Conservation (phyloP, 2,888 invertebrate genomes). For the Sesia bembeciformis region DNA sequence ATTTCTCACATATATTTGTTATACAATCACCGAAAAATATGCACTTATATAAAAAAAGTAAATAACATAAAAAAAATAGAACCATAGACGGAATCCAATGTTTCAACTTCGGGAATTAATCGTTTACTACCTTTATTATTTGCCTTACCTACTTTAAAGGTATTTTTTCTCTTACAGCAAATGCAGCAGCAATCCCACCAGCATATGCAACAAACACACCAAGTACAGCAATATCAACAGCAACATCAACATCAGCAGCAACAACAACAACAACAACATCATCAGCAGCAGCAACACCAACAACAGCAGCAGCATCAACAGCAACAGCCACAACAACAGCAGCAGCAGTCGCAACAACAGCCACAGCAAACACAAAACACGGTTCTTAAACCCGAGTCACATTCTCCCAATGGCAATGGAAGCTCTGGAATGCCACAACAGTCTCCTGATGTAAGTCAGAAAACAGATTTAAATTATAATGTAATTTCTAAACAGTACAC, state of each 20-base stretch:
- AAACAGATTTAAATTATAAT: neutral
- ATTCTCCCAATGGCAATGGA: constrained; percentile 56
- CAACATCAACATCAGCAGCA: constrained; percentile 40
- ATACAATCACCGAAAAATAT: too few species aligned
- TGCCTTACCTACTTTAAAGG: too few species aligned
- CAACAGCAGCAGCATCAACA: constrained; percentile 51
- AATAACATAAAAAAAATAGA: too few species aligned
- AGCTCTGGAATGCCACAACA: constrained; percentile 55
- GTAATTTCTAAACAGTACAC: too few species aligned
- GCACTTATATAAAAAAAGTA: too few species aligned
- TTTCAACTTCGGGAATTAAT: too few species aligned
- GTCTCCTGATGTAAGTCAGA: constrained; percentile 46
- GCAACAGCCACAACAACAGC: constrained; percentile 53
- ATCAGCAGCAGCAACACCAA: constrained; percentile 38
- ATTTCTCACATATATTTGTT: too few species aligned
- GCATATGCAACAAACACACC: constrained; percentile 52
- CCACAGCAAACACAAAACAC: constrained; percentile 37
- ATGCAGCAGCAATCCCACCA: constrained; percentile 44
- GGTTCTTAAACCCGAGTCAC: constrained; percentile 57
- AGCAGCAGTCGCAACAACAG: constrained; percentile 15
- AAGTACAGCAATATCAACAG: constrained; percentile 40
- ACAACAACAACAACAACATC: constrained; percentile 36
- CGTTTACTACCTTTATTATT: too few species aligned
- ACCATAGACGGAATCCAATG: too few species aligned
- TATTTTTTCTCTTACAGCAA: constrained; percentile 20